Evolutionary conservation across 2,113 vertebrate species (phyloP).

Genomic region (Phoenicopterus ruber): DNA sequence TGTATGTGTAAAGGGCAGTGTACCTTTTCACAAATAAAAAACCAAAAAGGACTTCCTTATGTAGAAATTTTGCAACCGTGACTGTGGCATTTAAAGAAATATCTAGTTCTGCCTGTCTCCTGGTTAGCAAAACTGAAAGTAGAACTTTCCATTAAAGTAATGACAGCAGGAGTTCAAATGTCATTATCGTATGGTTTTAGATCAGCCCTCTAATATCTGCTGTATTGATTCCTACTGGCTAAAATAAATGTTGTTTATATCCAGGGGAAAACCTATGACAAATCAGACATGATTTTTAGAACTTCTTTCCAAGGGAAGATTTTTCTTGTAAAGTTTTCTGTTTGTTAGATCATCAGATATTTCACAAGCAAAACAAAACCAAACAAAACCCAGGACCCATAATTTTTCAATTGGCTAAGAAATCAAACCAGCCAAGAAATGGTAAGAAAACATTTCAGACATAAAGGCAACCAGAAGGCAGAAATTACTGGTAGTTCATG

Average conservation of each 20-base stretch:
- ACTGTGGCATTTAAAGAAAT: neutral
- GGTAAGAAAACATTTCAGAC: neutral
- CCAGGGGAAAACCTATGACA: neutral
- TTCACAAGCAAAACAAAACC: neutral
- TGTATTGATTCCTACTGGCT: neutral
- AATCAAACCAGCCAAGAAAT: neutral
- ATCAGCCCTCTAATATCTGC: neutral
- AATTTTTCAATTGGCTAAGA: neutral
- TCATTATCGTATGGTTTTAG: neutral
- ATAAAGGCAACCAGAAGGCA: neutral
- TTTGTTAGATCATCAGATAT: neutral
- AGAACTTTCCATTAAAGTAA: neutral
- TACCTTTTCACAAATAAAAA: neutral
- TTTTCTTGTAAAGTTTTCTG: neutral
- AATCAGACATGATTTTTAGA: neutral
- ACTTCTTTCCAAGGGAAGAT: neutral
- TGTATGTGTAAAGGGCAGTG: neutral
- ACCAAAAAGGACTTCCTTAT: neutral
- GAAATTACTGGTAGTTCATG: neutral
- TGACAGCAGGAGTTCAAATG: neutral
- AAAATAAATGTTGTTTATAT: neutral
- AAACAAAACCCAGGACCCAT: neutral
- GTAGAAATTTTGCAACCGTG: neutral
- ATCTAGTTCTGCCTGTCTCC: neutral
- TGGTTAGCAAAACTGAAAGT: neutral